phyloP scores from a whole-genome alignment of 2,797 vertebrate genomes.

The Gallinago stenura region DNA sequence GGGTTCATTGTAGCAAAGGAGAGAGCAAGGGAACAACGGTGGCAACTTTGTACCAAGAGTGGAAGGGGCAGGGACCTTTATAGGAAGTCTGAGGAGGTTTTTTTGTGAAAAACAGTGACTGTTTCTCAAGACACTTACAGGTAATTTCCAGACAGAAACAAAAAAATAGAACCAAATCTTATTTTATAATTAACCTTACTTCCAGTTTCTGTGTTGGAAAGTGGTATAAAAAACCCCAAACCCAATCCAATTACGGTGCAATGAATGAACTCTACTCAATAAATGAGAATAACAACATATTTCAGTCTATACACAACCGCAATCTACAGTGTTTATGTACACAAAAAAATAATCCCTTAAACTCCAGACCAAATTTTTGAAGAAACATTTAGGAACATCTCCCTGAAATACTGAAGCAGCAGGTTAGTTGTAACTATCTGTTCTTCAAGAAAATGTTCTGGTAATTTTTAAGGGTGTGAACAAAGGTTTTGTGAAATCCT shows the following conservation, averaged over 20 bases:
- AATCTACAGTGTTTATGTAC: background rate
- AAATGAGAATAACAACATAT: background rate
- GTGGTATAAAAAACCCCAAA: background rate
- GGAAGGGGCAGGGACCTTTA: background rate
- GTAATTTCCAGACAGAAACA: background rate
- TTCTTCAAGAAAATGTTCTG: slow-evolving; percentile 12
- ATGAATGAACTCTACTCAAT: background rate
- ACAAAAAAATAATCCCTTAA: background rate
- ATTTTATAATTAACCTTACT: background rate
- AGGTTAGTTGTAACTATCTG: background rate
- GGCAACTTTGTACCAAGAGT: background rate
- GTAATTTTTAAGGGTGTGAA: slow-evolving; percentile 55
- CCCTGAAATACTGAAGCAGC: background rate
- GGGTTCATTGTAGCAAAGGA: background rate
- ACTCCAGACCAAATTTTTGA: background rate
- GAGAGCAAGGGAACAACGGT: background rate
- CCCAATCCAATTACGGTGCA: background rate
- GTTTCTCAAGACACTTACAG: background rate
- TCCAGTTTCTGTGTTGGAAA: background rate
- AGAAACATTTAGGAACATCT: background rate
- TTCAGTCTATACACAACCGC: background rate
- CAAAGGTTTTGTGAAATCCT: slow-evolving; percentile 66
- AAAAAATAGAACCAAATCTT: background rate
- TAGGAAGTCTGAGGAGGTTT: background rate
- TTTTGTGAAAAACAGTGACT: background rate